Evolutionary conservation across 2,113 vertebrate species (phyloP).

Genomic region (Amia ocellicauda): DNA sequence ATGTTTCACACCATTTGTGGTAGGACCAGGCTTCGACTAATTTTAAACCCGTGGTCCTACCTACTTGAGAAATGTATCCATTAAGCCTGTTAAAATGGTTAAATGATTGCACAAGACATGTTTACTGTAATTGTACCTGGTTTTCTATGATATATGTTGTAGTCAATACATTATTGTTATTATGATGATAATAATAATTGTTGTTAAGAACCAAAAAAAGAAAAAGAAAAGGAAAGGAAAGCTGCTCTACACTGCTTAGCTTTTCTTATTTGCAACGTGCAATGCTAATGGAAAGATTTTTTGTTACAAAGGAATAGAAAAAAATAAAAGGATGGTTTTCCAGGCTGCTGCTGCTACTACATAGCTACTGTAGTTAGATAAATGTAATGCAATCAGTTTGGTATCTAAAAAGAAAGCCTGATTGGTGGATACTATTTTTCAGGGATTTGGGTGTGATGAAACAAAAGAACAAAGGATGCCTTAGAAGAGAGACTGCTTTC

Average conservation of each 20-base stretch:
- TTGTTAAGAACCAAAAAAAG: too few relatives aligned
- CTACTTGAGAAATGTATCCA: too few relatives aligned
- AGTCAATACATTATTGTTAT: slow-evolving; percentile 19
- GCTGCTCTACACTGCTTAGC: slow-evolving; percentile 40
- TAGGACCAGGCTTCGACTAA: too few relatives aligned
- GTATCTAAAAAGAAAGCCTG: slow-evolving; percentile 54
- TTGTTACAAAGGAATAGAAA: slow-evolving; percentile 32
- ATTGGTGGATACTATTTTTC: slow-evolving; percentile 65
- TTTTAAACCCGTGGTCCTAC: too few relatives aligned
- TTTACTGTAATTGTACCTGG: too few relatives aligned
- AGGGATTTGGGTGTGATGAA: slow-evolving; percentile 74
- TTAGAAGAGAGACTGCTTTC: slow-evolving; percentile 76
- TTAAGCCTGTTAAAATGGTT: too few relatives aligned
- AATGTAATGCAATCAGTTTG: slow-evolving; percentile 41
- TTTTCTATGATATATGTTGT: too few relatives aligned
- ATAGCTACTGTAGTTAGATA: slow-evolving; percentile 24
- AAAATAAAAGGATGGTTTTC: slow-evolving; percentile 33
- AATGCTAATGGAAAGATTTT: slow-evolving; percentile 34
- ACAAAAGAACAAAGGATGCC: slow-evolving; percentile 82
- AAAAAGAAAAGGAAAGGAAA: slow-evolving; percentile 19
- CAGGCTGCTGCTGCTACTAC: slow-evolving; percentile 20
- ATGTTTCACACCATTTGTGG: slow-evolving; percentile 39
- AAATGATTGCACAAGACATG: too few relatives aligned
- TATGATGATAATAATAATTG: slow-evolving; percentile 27
- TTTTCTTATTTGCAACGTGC: slow-evolving; percentile 39